Base-by-base conservation (phyloP, 2,797 vertebrate genomes). In the Sardinella longiceps region DNA sequence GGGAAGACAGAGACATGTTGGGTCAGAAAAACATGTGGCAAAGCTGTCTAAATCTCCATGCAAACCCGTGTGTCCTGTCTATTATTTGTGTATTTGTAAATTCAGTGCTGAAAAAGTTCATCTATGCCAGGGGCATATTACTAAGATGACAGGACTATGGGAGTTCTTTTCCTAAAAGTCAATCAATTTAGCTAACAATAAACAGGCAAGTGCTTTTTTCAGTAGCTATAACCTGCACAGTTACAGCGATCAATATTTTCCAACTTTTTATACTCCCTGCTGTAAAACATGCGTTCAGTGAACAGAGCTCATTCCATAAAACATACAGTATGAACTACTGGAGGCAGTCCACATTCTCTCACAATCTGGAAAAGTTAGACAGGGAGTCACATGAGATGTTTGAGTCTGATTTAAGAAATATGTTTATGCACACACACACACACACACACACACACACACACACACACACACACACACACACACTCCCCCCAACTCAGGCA, bases 331-430 rank as follows among this genome's bases (percentile, higher is more conserved):
- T 39, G 50, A 83, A 30, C 43, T 77, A 81, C 80, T 87, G 84
- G 80, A 84, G 66, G 46, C 63, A 6, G 48, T 82, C 82, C 80
- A 85, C 9, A 18, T 82, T 82, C 58, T 84, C 30, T 84, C 20
- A 37, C 15, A n/a, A 45, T 56, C 84, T 84, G 84, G 45, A 85
- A 87, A 82, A 87, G 80, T 87, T 82, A 10, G 15, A 77, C 70
- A 39, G 37, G 18, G 28, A 39, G 70, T 77, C 37, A 77, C 70
- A 77, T 74, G 28, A 77, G 33, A 77, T 77, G 70, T 37, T 43
- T 33, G 5, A 43, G 15, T 37, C 7, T 33, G 70, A 77, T 77
- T 39, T 23, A 37, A 77, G 14, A 77, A 77, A 77, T 77, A 9
- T 39, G 70, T 77, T 77, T 39, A 77, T 77, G 70, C 25, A 28